Conservation (phyloP, 2,797 vertebrate species). For the Pteronotus mesoamericanus region DNA sequence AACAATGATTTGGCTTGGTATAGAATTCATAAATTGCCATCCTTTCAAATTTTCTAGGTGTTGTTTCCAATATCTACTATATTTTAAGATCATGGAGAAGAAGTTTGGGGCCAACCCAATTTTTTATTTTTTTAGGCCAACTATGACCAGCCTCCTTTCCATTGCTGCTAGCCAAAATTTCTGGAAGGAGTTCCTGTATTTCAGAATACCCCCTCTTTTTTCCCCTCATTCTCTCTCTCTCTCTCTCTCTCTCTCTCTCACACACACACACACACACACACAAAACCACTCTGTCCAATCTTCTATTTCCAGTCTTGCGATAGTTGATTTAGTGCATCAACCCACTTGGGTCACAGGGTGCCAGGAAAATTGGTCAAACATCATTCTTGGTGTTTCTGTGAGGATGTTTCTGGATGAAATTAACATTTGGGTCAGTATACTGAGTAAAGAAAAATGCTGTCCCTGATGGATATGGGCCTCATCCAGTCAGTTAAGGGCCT, state of each 20-base stretch:
- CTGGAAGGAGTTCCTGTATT: neutral
- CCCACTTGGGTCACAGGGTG: neutral
- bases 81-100: slow-evolving; percentile 54
- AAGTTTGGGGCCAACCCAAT: neutral
- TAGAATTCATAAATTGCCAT: slow-evolving; percentile 46
- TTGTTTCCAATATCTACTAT: slow-evolving; percentile 45
- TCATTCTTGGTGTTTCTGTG: neutral
- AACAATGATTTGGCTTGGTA: slow-evolving; percentile 55
- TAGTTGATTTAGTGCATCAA: neutral
- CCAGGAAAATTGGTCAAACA: neutral
- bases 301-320: neutral
- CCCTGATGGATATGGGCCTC: neutral
- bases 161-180: neutral
- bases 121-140: neutral
- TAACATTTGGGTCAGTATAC: neutral
- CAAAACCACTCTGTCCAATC: neutral
- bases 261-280: neutral
- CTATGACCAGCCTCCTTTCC: neutral
- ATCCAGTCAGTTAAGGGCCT: neutral
- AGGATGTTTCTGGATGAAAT: neutral
- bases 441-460: neutral
- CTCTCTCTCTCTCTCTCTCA: neutral
- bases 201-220: neutral
- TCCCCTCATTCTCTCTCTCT: rapidly evolving
- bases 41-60: neutral